These are phyloP conservation scores for Embiotoca jacksoni DNA, from an alignment of 2,113 vertebrate species.

Conservation along the genomic window DNA sequence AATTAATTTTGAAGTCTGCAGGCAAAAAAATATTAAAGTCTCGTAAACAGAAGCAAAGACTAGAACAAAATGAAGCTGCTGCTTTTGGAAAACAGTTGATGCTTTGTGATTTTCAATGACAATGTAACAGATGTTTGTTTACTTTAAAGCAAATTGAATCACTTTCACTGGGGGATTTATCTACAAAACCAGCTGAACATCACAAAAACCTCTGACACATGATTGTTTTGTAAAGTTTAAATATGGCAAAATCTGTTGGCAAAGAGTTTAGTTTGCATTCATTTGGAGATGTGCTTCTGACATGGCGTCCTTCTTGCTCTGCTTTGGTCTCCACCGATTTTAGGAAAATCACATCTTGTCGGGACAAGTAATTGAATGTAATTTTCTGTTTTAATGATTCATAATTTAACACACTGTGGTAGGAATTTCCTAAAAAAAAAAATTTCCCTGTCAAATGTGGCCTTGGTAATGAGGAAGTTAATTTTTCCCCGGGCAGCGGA, in stretches of 20 bases:
- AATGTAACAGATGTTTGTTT: neutral
- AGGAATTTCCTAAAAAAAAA: neutral
- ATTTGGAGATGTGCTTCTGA: too few species aligned
- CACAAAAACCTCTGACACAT: neutral
- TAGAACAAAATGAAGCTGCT: neutral
- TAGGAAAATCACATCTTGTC: too few species aligned
- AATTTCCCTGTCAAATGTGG: slow-evolving; percentile 27
- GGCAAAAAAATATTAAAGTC: neutral
- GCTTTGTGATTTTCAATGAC: neutral
- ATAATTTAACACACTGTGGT: slow-evolving; percentile 9
- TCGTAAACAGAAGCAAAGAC: neutral
- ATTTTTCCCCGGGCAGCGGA: slow-evolving; percentile 38
- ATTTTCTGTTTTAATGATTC: slow-evolving; percentile 5
- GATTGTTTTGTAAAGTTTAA: neutral
- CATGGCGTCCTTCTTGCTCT: neutral
- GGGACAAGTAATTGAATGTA: slow-evolving; percentile 1
- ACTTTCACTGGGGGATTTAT: too few species aligned
- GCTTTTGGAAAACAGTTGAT: neutral
- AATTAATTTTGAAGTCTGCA: neutral
- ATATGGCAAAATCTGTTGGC: neutral
- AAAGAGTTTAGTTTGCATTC: neutral
- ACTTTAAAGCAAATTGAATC: neutral
- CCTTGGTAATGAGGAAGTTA: slow-evolving; percentile 39
- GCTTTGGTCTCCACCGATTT: neutral
- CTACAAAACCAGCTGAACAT: neutral